phyloP scores from a whole-genome alignment of 2,113 vertebrate species.

The Pituophis catenifer region DNA sequence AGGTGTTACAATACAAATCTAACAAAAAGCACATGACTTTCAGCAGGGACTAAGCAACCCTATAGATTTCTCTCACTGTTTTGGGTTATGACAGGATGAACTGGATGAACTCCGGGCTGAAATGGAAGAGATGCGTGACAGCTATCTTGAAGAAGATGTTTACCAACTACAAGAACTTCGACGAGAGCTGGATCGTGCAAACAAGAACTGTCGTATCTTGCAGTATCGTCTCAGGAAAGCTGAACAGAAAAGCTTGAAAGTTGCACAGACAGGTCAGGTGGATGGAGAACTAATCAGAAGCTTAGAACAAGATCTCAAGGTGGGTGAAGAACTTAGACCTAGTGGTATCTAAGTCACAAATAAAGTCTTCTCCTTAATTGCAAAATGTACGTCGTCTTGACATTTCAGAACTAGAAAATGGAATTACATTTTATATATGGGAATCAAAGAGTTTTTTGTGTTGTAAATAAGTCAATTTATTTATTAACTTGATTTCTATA shows the following conservation, averaged over 20 bases:
- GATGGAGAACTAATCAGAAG: slow-evolving; percentile 92
- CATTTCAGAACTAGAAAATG: not conserved
- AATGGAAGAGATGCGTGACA: slow-evolving; percentile 98
- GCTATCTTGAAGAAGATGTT: slow-evolving; percentile 97
- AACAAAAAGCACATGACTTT: not conserved
- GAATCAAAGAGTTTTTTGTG: not conserved
- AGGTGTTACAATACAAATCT: not conserved
- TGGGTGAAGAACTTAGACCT: slow-evolving; percentile 47
- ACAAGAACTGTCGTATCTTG: slow-evolving; percentile 97
- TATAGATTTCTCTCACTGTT: slow-evolving; percentile 29
- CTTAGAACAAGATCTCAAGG: slow-evolving; percentile 97
- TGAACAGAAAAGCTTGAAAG: slow-evolving; percentile 94
- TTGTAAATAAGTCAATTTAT: not conserved
- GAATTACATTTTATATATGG: not conserved
- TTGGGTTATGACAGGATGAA: slow-evolving; percentile 83
- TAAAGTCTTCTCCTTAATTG: not conserved
- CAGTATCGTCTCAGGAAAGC: slow-evolving; percentile 97
- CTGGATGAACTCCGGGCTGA: slow-evolving; percentile 95
- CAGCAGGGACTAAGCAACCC: not conserved
- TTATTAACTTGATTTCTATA: not conserved
- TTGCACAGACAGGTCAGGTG: slow-evolving; percentile 94
- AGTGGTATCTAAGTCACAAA: not conserved
- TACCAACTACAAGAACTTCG: slow-evolving; percentile 98
- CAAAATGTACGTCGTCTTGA: not conserved
- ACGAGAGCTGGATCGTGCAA: slow-evolving; percentile 92